A percentile compares a stretch with the other conserved stretches of the same genome.
Evolutionary conservation across 2,888 invertebrate species (phyloP).

Genomic region (Hirtodrosophila trivittata): DNA sequence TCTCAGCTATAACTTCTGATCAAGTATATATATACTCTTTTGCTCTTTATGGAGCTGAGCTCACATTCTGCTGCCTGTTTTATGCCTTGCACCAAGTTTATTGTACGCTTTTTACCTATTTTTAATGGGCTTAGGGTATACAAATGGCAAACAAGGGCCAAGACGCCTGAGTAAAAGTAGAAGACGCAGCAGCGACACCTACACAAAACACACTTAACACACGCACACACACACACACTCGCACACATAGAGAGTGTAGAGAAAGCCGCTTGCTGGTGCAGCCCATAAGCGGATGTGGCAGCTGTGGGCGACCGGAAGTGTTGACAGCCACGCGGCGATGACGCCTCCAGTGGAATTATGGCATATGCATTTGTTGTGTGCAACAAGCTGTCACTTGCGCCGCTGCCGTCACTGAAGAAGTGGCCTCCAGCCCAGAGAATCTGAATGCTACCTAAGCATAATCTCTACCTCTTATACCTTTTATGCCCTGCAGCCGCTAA

Average conservation of each 20-base stretch:
- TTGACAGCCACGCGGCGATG: conserved; percentile 41
- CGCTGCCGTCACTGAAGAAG: neutral
- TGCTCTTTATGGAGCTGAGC: too few relatives aligned
- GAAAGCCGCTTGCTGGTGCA: conserved; percentile 25
- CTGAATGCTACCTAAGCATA: neutral
- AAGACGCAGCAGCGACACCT: conserved; percentile 15
- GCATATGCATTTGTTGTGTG: conserved; percentile 61
- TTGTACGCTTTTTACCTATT: too few relatives aligned
- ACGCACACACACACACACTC: conserved; percentile 5
- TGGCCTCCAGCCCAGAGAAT: neutral
- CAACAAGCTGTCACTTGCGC: conserved; percentile 50
- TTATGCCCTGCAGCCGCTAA: too few relatives aligned
- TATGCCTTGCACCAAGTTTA: neutral
- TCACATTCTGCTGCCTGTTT: neutral
- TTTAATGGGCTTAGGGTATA: conserved; percentile 39
- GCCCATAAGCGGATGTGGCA: conserved; percentile 12
- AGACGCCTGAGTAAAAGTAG: conserved; percentile 37
- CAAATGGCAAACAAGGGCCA: conserved; percentile 66
- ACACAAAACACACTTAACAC: conserved; percentile 10
- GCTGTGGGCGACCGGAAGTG: conserved; percentile 30
- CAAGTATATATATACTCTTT: too few relatives aligned
- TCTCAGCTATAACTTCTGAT: too few relatives aligned
- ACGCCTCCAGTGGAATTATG: conserved; percentile 33
- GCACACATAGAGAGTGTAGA: neutral
- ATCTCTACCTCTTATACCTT: too few relatives aligned